Evolutionary conservation across 2,797 vertebrate genomes (phyloP), one percentile per base, ranked within the genome.

Genomic region (Onychomys leucogaster): DNA sequence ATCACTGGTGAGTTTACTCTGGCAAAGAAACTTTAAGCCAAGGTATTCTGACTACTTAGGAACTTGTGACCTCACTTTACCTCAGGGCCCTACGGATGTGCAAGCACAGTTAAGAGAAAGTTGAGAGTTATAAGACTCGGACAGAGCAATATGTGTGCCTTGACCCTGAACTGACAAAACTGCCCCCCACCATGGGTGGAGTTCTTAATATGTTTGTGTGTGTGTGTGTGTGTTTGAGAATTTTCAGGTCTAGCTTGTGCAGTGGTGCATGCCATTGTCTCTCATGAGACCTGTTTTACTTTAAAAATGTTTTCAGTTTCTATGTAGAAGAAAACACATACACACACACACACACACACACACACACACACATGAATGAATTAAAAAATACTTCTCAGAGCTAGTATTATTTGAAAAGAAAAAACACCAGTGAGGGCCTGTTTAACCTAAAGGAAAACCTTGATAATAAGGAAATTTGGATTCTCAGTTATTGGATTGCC

Each of bases 251-350:
- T 75, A 57, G 9, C 52, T 94, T 89, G 67, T 23, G 82, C 43
- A 87, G 7, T 89, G 65, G 61, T 46, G 6, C 0, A 13, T 75
- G 11, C 55, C 46, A 59, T 83, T n/a, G 13, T 75, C 61, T 96
- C 59, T 82, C 34, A 46, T 75, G 85, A 73, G 67, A 46, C 52
- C 43, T 17, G 6, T 25, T 88, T 90, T 7, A 49, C 23, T 43
- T 90, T 67, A 86, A 94, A 94, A 71, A 43, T 87, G 34, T 27
- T 88, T 2, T 93, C 67, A 77, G 34, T 69, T 96, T 97, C 63
- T 46, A 0, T 83, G 55, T 84, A 90, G 63, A 41, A 46, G 14
- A 94, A 41, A 19, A 59, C 55, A 46, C 11, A 57, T 23, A 52
- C 52, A 19, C 52, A 19, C 63, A 67, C 52, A 59, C 14, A 61